phyloP scores from a whole-genome alignment of 2,888 invertebrate genomes.

The Pediacus dermestoides region DNA sequence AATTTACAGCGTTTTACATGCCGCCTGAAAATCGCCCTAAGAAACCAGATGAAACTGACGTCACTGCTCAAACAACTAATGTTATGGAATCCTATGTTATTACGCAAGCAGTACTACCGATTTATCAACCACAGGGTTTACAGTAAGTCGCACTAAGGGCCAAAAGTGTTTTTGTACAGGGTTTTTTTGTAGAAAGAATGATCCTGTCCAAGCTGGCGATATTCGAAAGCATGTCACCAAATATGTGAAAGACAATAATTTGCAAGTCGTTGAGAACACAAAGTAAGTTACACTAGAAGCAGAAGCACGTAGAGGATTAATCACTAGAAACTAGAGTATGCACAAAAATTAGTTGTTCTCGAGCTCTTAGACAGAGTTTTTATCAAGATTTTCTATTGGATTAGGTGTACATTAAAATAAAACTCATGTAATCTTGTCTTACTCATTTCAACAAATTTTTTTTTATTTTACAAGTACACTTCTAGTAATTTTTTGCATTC shows the following conservation, averaged over 20 bases:
- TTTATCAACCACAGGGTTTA: constrained; percentile 59
- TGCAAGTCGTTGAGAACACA: constrained; percentile 50
- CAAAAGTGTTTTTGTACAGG: constrained; percentile 13
- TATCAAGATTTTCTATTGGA: too few species aligned
- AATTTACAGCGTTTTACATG: constrained; percentile 51
- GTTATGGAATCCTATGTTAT: constrained; percentile 68
- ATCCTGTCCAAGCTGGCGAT: constrained; percentile 50
- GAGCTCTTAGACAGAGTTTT: too few species aligned
- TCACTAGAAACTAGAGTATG: too few species aligned
- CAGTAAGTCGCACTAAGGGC: too few species aligned
- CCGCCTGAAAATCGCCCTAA: constrained; percentile 38
- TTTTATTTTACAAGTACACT: too few species aligned
- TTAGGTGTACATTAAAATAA: too few species aligned
- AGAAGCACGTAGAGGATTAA: too few species aligned
- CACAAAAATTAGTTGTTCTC: too few species aligned
- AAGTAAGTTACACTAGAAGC: too few species aligned
- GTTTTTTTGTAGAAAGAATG: constrained; percentile 36
- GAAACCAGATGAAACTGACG: constrained; percentile 29
- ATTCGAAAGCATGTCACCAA: constrained; percentile 66
- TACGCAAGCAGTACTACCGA: constrained; percentile 61
- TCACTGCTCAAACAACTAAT: constrained; percentile 48
- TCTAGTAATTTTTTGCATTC: too few species aligned
- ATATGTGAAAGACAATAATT: constrained; percentile 64
- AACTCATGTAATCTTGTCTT: too few species aligned
- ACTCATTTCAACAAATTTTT: too few species aligned